Conservation (phyloP, 2,888 invertebrate genomes). For the Drosophila monieri region DNA sequence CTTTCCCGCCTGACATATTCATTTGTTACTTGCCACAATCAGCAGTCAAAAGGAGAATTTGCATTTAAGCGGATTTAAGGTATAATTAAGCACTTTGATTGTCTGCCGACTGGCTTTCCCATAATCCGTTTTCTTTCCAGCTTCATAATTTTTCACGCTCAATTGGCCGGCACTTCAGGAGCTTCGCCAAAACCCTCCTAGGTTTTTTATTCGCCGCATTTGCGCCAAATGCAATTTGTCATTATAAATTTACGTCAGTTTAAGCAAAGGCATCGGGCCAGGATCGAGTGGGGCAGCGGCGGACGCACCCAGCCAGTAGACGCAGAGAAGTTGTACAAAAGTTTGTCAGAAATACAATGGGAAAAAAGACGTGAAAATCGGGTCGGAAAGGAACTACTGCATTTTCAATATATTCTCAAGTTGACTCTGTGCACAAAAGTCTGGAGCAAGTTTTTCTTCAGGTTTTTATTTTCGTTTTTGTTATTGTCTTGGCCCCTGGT, state of each 20-base stretch:
- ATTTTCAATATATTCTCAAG: constrained; percentile 71
- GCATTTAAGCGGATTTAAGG: constrained; percentile 59
- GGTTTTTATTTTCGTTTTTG: constrained; percentile 21
- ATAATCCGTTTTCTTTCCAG: constrained; percentile 34
- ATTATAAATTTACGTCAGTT: constrained; percentile 81
- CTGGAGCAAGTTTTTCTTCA: constrained; percentile 12
- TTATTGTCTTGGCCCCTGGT: constrained; percentile 31
- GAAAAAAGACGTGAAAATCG: constrained; percentile 12
- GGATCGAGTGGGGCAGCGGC: constrained; percentile 26
- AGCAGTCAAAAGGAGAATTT: constrained; percentile 49
- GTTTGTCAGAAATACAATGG: constrained; percentile 15
- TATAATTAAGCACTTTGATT: constrained; percentile 63
- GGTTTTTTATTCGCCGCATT: constrained; percentile 55
- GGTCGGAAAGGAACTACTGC: constrained; percentile 47
- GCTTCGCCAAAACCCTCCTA: constrained; percentile 36
- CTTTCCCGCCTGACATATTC: not conserved
- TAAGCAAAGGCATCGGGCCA: constrained; percentile 60
- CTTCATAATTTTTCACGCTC: constrained; percentile 76
- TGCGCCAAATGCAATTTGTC: constrained; percentile 80
- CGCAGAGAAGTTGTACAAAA: constrained; percentile 35
- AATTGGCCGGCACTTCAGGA: constrained; percentile 59
- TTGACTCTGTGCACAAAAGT: constrained; percentile 41
- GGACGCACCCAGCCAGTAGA: constrained; percentile 3
- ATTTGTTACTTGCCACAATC: constrained; percentile 11
- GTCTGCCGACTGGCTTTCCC: constrained; percentile 36